phyloP scores from a whole-genome alignment of 2,113 vertebrate species.

The Scartelaos histophorus region DNA sequence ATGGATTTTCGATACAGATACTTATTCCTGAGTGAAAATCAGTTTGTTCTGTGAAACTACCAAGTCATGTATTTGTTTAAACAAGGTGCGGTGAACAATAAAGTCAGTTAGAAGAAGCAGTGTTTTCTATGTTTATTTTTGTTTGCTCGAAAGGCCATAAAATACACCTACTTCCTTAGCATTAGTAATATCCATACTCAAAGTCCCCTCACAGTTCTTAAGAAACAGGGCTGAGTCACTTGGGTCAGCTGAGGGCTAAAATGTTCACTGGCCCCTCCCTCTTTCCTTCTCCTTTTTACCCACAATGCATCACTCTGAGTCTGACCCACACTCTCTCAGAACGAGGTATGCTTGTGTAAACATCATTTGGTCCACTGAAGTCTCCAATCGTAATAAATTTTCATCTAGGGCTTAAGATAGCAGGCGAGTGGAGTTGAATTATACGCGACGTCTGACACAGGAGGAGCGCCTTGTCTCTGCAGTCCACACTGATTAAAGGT shows the following conservation, averaged over 20 bases:
- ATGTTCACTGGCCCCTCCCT: slow-evolving; percentile 70
- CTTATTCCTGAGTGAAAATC: background rate
- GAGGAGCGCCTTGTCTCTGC: slow-evolving; percentile 31
- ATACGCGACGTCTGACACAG: slow-evolving; percentile 41
- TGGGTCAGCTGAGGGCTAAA: slow-evolving; percentile 81
- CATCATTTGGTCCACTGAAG: slow-evolving; percentile 77
- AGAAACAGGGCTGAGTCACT: slow-evolving; percentile 72
- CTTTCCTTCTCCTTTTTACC: slow-evolving; percentile 51
- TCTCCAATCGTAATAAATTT: slow-evolving; percentile 78
- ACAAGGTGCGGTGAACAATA: slow-evolving; percentile 19
- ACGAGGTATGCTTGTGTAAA: slow-evolving; percentile 86
- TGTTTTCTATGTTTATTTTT: slow-evolving; percentile 51
- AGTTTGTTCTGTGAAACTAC: background rate
- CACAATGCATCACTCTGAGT: slow-evolving; percentile 48
- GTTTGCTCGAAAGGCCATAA: slow-evolving; percentile 41
- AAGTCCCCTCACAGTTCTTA: slow-evolving; percentile 38
- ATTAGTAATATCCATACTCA: slow-evolving; percentile 74
- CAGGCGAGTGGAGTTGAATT: slow-evolving; percentile 70
- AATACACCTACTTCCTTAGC: slow-evolving; percentile 65
- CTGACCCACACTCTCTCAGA: slow-evolving; percentile 36
- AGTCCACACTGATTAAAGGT: slow-evolving; percentile 45
- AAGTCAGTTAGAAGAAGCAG: slow-evolving; percentile 30
- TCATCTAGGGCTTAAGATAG: slow-evolving; percentile 78
- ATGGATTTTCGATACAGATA: no score
- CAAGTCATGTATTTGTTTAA: no score